Conservation (phyloP, 2,113 vertebrate species). For the Percopsis transmontana region DNA sequence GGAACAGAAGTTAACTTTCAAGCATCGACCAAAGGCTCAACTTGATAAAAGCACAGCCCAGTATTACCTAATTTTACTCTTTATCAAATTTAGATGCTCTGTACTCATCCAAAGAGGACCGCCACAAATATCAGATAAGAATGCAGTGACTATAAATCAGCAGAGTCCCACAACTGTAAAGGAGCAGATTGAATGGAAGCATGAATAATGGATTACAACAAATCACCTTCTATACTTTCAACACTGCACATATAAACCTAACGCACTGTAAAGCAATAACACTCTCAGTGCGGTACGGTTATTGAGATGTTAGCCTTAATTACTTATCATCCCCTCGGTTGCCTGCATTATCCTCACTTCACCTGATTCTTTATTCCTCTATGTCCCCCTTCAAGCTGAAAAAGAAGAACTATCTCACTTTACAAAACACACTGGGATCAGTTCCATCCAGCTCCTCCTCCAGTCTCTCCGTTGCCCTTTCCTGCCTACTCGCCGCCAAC, state of each 20-base stretch:
- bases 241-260: background rate
- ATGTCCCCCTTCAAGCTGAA: slow-evolving; percentile 22
- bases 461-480: slow-evolving; percentile 26
- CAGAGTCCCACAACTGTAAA: background rate
- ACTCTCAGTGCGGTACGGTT: no score
- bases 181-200: slow-evolving; percentile 22
- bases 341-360: background rate
- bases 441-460: slow-evolving; percentile 2
- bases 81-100: slow-evolving; percentile 29
- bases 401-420: slow-evolving; percentile 41
- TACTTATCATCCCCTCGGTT: background rate
- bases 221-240: background rate
- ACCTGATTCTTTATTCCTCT: slow-evolving; percentile 6
- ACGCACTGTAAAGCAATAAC: no score
- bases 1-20: no score
- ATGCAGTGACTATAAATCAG: background rate
- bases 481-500: slow-evolving; percentile 11
- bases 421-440: slow-evolving; percentile 37
- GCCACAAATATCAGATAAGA: slow-evolving; percentile 1
- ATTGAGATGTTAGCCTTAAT: no score
- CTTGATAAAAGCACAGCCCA: background rate
- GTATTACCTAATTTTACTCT: slow-evolving; percentile 25
- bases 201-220: slow-evolving; percentile 18
- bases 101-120: background rate
- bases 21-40: no score